Evolutionary conservation across 1,140 invertebrate genomes (phyloP).

Genomic region (Drosophila orosa): DNA sequence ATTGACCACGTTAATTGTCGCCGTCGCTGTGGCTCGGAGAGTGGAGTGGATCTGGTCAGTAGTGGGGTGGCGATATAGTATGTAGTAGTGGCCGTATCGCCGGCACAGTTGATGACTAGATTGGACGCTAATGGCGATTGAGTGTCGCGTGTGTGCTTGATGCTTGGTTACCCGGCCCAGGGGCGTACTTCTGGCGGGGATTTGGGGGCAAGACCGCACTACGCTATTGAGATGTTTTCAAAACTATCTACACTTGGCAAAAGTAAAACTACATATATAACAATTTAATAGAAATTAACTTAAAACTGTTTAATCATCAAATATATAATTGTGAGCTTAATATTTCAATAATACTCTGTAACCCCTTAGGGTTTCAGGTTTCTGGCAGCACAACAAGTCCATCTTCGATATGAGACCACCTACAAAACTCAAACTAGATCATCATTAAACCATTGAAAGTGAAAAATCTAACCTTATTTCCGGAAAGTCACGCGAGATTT

Average conservation of each 20-base stretch:
- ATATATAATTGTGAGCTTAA: too few species aligned
- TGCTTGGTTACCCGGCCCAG: slow-evolving; percentile 65
- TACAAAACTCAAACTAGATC: slow-evolving; percentile 36
- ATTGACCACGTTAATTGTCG: slow-evolving; percentile 76
- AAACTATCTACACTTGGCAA: background rate
- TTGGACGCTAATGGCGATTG: slow-evolving; percentile 65
- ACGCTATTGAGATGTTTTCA: slow-evolving; percentile 13
- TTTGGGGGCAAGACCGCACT: slow-evolving; percentile 35
- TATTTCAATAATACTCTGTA: background rate
- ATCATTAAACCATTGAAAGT: slow-evolving; percentile 49
- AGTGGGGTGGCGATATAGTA: slow-evolving; percentile 29
- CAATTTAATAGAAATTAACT: background rate
- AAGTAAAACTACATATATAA: background rate
- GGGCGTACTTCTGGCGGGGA: slow-evolving; percentile 45
- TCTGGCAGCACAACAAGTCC: too few species aligned
- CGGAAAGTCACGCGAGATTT: slow-evolving; percentile 17
- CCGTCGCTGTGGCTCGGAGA: slow-evolving; percentile 9
- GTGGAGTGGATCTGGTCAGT: slow-evolving; percentile 32
- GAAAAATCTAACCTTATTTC: slow-evolving; percentile 27
- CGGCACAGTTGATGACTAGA: slow-evolving; percentile 57
- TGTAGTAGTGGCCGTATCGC: slow-evolving; percentile 36
- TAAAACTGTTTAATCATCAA: background rate
- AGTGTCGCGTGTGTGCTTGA: slow-evolving; percentile 74
- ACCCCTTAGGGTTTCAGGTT: too few species aligned
- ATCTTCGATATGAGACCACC: background rate